These are phyloP conservation scores for Serripes groenlandicus DNA, from an alignment of 2,888 invertebrate species.

Conservation along the genomic window DNA sequence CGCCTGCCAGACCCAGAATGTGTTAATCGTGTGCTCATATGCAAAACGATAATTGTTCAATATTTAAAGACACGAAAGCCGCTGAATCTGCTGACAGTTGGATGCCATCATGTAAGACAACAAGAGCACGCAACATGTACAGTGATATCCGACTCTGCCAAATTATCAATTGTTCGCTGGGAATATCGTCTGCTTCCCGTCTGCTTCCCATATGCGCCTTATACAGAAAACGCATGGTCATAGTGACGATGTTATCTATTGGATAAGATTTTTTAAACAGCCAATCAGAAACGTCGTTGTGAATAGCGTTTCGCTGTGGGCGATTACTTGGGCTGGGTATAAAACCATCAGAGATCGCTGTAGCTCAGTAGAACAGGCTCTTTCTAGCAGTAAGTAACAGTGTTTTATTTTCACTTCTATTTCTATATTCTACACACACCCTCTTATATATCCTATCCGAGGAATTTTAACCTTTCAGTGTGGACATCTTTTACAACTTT, in stretches of 20 bases:
- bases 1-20: no score
- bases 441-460: not conserved
- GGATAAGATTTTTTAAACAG: not conserved
- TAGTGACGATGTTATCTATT: constrained; percentile 8
- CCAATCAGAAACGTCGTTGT: constrained; percentile 46
- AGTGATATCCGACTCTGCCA: constrained; percentile 30
- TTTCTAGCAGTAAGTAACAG: constrained; percentile 55
- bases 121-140: not conserved
- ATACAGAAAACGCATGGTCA: constrained; percentile 1
- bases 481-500: not conserved
- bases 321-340: constrained; percentile 19
- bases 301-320: not conserved
- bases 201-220: constrained; percentile 12
- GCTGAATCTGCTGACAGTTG: constrained; percentile 15
- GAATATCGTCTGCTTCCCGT: not conserved
- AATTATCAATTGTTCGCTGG: constrained; percentile 20
- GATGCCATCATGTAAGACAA: constrained; percentile 14
- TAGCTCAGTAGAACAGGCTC: constrained; percentile 58
- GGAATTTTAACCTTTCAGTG: constrained; percentile 7
- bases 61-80: constrained; percentile 1
- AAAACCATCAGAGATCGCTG: constrained; percentile 15
- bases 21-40: not conserved
- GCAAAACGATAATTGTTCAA: constrained; percentile 11
- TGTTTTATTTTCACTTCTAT: constrained; percentile 23
- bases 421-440: constrained; percentile 3